phyloP scores from a whole-genome alignment of 2,113 vertebrate genomes.

The Phyllostomus discolor region DNA sequence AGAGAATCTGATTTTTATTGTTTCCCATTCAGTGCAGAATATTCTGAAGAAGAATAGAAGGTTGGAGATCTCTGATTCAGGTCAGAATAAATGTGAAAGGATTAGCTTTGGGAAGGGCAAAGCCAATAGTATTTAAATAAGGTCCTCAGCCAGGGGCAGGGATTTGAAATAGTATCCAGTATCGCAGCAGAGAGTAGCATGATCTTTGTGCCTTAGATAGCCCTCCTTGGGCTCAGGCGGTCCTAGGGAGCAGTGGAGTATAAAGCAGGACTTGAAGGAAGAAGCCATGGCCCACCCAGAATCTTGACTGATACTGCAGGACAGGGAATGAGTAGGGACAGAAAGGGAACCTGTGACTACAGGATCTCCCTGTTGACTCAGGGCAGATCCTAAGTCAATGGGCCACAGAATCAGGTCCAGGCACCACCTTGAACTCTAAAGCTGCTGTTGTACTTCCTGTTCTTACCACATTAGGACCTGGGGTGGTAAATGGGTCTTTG shows the following conservation, averaged over 20 bases:
- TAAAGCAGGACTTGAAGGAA: neutral
- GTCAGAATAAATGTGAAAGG: neutral
- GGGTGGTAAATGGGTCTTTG: neutral
- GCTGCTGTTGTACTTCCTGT: neutral
- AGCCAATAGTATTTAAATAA: neutral
- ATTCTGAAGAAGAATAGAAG: neutral
- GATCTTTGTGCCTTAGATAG: neutral
- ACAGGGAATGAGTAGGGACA: neutral
- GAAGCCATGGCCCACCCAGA: neutral
- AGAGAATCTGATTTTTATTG: neutral
- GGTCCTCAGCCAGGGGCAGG: neutral
- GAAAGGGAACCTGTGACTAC: neutral
- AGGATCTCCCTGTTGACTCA: neutral
- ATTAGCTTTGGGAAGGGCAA: neutral
- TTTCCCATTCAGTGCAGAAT: neutral
- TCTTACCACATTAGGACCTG: neutral
- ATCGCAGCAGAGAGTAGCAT: neutral
- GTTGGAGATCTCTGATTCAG: neutral
- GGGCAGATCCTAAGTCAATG: neutral
- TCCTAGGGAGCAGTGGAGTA: neutral
- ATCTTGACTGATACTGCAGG: neutral
- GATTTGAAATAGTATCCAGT: neutral
- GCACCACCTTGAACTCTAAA: neutral
- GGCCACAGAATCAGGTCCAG: neutral
- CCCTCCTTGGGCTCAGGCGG: neutral